Evolutionary conservation across 2,113 vertebrate genomes (phyloP), one percentile per base, ranked within the genome.

Genomic region (Platichthys flesus): DNA sequence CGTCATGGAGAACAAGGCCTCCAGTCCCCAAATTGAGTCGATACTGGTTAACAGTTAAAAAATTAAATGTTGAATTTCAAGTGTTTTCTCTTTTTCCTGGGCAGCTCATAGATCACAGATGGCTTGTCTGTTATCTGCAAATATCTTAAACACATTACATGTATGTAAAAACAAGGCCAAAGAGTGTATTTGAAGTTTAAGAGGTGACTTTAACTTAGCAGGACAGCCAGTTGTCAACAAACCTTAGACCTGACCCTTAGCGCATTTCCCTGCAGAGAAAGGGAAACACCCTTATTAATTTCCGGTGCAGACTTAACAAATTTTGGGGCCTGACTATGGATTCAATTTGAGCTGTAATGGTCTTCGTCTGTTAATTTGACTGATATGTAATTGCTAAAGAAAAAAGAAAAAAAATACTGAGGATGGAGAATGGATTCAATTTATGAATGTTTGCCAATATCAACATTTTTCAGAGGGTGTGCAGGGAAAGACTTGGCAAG

Each of bases 361-460:
- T 23, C 15, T 67, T 52, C 72, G 49, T 67, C 31, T 51, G 5
- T 73, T 28, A 52, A 78, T 67, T 16, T 42, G 16, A 68, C 49
- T 59, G 47, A 65, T 65, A 59, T 65, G 16, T 82, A 65, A 78
- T 60, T 66, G 28, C 9, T 14, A 2, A 63, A 78, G 55, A 45
- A 67, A 54, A 55, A 1, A 37, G 63, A 61, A 31, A 45, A 37
- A 49, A 37, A 24, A 26, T 63, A 76, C 35, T 24, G 4, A 73
- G 47, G n/a, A 79, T 47, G 51, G 72, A 76, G 47, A 76, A 51
- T 21, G 35, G 79, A 84, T 83, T 76, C 63, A 77, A 87, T 81
- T 67, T 72, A 42, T 62, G 64, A 88, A 72, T 21, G 37, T 37
- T 42, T 65, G 77, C 84, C 73, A 87, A 52, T 31, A 65, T 74